Evolutionary conservation across 2,888 invertebrate species (phyloP), one percentile per base, ranked within the genome.

Genomic region (Troides aeacus): DNA sequence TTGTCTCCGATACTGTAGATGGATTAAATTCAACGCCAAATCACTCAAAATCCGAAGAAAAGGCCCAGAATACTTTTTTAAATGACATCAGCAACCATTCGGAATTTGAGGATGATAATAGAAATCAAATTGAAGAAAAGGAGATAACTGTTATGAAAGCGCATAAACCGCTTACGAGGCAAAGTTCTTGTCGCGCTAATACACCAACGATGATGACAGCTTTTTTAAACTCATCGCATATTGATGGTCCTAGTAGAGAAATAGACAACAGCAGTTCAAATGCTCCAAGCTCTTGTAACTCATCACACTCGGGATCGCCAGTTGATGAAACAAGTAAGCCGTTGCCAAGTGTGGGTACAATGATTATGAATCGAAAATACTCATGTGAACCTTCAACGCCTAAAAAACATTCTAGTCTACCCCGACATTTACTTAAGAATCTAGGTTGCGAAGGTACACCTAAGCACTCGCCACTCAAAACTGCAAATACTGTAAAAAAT

Each of bases 121-220:
- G 86, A 73, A 92, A 93, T 78, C 91, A 92, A 80, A 87, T 92
- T 62, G 93, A 93, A 77, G 90, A 93, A 70, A 93, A 92, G 76
- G 92, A 93, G 81, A 90, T 93, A 62, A 81, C 86, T 39, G 79
- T 88, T 50, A 81, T 93, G 66, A 94, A 94, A 83, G 93, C 94
- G 56, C 96, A 96, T 83, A 95, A 95, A 76, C 96, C 96, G 2
- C 82, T 96, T 66, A 94, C 95, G 18, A 91, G 96, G 46, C 95
- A 95, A 76, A 90, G 93, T 70, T 95, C 95, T 2, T 94, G 93
- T 61, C 93, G 94, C 1, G 94, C 90, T 2, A 88, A 90, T 64
- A 88, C 91, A n/a, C 88, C 92, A 1, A 88, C 90, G 4, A 91
- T 89, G 88, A 92, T 89, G 89, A 91, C 87, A 69, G 92, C 92